Evolutionary conservation across 2,888 invertebrate genomes (phyloP).

Genomic region (Drosophila neonasuta): DNA sequence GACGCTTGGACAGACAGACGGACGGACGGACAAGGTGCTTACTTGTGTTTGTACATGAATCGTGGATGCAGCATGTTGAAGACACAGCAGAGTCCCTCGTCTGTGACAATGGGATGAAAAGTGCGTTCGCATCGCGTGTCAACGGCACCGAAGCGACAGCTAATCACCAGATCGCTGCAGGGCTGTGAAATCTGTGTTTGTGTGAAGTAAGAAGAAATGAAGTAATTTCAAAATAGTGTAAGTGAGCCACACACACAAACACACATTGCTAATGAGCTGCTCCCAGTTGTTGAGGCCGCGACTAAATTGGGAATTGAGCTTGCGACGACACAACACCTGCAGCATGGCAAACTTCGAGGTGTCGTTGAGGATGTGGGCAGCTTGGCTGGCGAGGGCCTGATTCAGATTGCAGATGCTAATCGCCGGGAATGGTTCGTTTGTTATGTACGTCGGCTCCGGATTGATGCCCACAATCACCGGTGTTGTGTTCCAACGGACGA

Average conservation of each 20-base stretch:
- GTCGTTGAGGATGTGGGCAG: conserved; percentile 78
- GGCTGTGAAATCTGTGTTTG: conserved; percentile 87
- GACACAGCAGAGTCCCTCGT: conserved; percentile 92
- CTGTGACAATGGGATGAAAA: conserved; percentile 89
- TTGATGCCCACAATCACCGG: conserved; percentile 91
- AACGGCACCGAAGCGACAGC: conserved; percentile 87
- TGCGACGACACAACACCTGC: conserved; percentile 72
- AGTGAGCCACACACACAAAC: too few relatives aligned
- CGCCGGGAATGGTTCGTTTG: conserved; percentile 90
- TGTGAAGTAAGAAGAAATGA: background rate
- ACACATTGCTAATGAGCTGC: conserved; percentile 71
- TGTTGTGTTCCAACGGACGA: conserved; percentile 87
- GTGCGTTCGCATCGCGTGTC: conserved; percentile 85
- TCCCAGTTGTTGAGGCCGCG: conserved; percentile 69
- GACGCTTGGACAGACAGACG: too few relatives aligned
- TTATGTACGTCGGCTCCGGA: conserved; percentile 87
- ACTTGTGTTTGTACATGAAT: conserved; percentile 72
- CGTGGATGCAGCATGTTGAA: conserved; percentile 88
- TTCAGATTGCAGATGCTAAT: conserved; percentile 93
- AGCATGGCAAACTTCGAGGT: conserved; percentile 69
- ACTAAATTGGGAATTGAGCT: conserved; percentile 41
- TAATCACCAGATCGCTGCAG: conserved; percentile 87
- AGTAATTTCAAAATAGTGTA: too few relatives aligned
- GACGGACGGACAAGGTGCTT: too few relatives aligned
- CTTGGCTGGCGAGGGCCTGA: conserved; percentile 87